Conservation (phyloP, 2,888 invertebrate genomes). For the Autographa pulchrina region DNA sequence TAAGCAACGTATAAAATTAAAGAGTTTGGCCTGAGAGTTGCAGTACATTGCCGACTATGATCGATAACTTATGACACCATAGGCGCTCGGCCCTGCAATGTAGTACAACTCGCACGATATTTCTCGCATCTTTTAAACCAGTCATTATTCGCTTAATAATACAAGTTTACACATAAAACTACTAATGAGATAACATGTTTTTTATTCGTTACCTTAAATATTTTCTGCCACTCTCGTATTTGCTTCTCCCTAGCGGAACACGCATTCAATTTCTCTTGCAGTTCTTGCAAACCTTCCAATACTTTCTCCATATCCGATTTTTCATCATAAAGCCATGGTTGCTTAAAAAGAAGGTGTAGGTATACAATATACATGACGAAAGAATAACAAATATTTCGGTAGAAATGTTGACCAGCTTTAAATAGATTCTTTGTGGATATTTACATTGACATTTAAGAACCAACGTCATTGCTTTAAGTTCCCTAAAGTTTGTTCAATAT, state of each 20-base stretch:
- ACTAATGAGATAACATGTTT: neutral
- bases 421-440: too few species aligned
- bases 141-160: too few species aligned
- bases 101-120: too few species aligned
- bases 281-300: slow-evolving; percentile 90
- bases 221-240: slow-evolving; percentile 94
- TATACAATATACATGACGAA: neutral
- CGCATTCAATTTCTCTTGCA: slow-evolving; percentile 90
- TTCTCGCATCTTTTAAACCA: too few species aligned
- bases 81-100: too few species aligned
- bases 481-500: too few species aligned
- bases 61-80: too few species aligned
- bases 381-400: neutral
- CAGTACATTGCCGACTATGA: too few species aligned
- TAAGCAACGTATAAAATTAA: neutral
- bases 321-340: slow-evolving; percentile 93
- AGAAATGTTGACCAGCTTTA: neutral
- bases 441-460: too few species aligned
- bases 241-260: slow-evolving; percentile 92
- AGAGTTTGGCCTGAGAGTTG: neutral
- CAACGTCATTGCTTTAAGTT: too few species aligned
- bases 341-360: slow-evolving; percentile 84
- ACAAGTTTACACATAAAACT: too few species aligned
- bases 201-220: slow-evolving; percentile 92
- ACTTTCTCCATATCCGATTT: slow-evolving; percentile 92